phyloP scores from a whole-genome alignment of 2,797 vertebrate species.

The Cryptoblepharus egeriae region DNA sequence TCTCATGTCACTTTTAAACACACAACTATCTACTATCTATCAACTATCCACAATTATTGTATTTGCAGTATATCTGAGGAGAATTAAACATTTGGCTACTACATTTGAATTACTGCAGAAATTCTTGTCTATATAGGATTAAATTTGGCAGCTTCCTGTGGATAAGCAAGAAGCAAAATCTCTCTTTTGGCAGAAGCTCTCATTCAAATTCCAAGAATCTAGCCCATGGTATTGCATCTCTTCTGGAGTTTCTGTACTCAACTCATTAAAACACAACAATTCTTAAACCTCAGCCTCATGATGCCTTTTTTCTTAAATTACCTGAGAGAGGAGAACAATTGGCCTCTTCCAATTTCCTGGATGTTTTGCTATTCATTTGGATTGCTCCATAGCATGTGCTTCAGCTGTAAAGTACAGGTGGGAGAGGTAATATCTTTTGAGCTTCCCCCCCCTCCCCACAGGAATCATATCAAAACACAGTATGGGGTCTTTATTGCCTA shows the following conservation, averaged over 20 bases:
- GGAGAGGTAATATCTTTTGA: too few relatives aligned
- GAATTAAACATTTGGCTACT: not conserved
- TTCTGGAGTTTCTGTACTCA: not conserved
- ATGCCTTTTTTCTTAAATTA: not conserved
- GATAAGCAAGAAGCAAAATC: not conserved
- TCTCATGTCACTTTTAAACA: too few relatives aligned
- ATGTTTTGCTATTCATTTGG: not conserved
- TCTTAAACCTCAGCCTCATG: not conserved
- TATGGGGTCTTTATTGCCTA: not conserved
- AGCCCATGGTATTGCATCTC: not conserved
- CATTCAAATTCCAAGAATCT: not conserved
- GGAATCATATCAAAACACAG: too few relatives aligned
- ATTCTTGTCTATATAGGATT: constrained; percentile 4
- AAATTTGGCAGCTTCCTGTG: not conserved
- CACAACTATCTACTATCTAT: too few relatives aligned
- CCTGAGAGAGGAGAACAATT: not conserved
- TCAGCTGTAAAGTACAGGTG: not conserved
- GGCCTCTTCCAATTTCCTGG: not conserved
- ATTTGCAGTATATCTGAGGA: not conserved
- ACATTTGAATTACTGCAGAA: constrained; percentile 25
- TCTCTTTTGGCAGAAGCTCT: accelerated
- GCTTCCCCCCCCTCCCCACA: too few relatives aligned
- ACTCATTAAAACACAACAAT: not conserved
- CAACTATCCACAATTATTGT: too few relatives aligned
- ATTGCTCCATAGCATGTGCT: not conserved